These are phyloP conservation scores for Lota lota DNA, from an alignment of 2,113 vertebrate genomes.

Conservation along the genomic window DNA sequence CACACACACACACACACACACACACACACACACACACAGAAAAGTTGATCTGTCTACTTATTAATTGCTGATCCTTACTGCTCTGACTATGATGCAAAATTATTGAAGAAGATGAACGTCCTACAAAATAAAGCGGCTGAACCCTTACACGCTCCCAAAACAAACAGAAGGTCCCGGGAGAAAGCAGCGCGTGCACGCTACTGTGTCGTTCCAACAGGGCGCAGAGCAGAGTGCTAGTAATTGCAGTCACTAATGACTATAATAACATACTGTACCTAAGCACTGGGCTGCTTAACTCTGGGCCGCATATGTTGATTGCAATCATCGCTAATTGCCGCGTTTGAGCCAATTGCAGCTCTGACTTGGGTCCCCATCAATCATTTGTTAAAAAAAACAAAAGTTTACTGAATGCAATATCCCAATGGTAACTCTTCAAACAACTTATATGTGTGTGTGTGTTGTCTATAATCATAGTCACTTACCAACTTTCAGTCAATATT, in stretches of 20 bases:
- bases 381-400: slow-evolving; percentile 6
- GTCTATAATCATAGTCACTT: slow-evolving; percentile 21
- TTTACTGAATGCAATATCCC: slow-evolving; percentile 20
- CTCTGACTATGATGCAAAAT: not conserved
- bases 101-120: slow-evolving; percentile 21
- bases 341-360: slow-evolving; percentile 56
- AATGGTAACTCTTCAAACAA: slow-evolving; percentile 14
- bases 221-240: slow-evolving; percentile 58
- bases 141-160: not conserved
- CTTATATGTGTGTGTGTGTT: not conserved
- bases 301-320: slow-evolving; percentile 69
- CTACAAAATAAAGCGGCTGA: slow-evolving; percentile 14
- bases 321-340: slow-evolving; percentile 73
- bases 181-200: slow-evolving; percentile 15
- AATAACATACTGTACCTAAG: slow-evolving; percentile 75
- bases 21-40: slow-evolving; percentile 7
- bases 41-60: slow-evolving; percentile 41
- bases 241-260: slow-evolving; percentile 70
- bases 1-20: not conserved
- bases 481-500: slow-evolving; percentile 14
- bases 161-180: not conserved
- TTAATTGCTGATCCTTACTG: slow-evolving; percentile 21
- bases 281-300: slow-evolving; percentile 65
- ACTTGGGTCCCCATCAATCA: slow-evolving; percentile 27
- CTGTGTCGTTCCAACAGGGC: slow-evolving; percentile 46